These are phyloP conservation scores for Pseudanteris insignis DNA, from an alignment of 2,888 invertebrate genomes.

Conservation along the genomic window DNA sequence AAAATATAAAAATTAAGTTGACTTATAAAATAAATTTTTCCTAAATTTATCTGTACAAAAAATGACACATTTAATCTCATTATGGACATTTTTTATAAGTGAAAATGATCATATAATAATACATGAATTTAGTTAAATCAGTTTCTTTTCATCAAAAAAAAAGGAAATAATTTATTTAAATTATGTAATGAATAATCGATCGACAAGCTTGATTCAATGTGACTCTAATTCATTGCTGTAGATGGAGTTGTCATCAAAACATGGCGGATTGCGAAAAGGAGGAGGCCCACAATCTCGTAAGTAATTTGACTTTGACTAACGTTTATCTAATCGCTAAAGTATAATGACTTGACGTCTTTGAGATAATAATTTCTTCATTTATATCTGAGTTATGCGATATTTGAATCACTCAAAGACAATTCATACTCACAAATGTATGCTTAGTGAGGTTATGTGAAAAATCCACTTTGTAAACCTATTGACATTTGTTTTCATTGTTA, in stretches of 20 bases:
- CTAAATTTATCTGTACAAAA: no score
- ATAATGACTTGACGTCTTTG: constrained; percentile 36
- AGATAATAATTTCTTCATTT: constrained; percentile 53
- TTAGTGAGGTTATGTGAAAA: constrained; percentile 28
- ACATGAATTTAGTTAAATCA: background rate
- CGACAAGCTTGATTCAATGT: constrained; percentile 20
- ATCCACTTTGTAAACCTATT: constrained; percentile 10
- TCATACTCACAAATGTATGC: background rate
- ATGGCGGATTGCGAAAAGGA: constrained; percentile 84
- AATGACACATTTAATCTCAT: no score
- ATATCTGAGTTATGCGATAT: constrained; percentile 47
- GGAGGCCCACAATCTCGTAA: constrained; percentile 79
- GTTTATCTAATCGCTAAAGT: constrained; percentile 63
- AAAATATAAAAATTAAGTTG: no score
- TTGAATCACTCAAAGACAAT: constrained; percentile 13
- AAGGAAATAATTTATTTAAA: background rate
- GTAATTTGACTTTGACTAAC: constrained; percentile 62
- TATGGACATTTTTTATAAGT: no score
- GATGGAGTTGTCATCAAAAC: constrained; percentile 50
- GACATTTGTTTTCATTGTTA: constrained; percentile 17
- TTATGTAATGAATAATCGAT: constrained; percentile 6
- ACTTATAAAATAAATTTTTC: no score
- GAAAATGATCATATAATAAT: background rate
- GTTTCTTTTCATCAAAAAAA: no score
- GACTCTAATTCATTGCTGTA: background rate